These are phyloP conservation scores for Nemoura dubitans DNA, from an alignment of 2,888 invertebrate species.

Conservation along the genomic window DNA sequence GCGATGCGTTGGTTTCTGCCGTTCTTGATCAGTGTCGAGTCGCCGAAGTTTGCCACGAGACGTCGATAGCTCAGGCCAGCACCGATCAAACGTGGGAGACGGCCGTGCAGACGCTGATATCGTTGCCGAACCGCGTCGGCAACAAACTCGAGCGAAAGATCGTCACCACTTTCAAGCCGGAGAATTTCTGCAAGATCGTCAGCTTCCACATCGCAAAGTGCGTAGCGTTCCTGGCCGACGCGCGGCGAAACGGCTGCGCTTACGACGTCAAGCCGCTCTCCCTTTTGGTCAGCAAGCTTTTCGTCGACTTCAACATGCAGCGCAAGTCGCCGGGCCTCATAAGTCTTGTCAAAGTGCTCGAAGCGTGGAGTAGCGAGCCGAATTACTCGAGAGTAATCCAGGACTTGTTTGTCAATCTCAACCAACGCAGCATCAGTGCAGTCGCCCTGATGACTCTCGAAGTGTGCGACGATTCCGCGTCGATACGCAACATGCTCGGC, in stretches of 20 bases:
- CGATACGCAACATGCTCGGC: conserved; percentile 65
- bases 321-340: conserved; percentile 62
- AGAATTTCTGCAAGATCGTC: conserved; percentile 68
- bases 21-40: conserved; percentile 59
- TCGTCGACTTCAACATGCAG: conserved; percentile 66
- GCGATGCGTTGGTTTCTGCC: conserved; percentile 67
- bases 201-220: conserved; percentile 69
- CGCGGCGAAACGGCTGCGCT: conserved; percentile 46
- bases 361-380: conserved; percentile 61
- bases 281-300: conserved; percentile 69
- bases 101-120: conserved; percentile 70
- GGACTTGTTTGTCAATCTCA: conserved; percentile 65
- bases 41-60: not conserved
- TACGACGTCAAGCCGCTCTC: conserved; percentile 62
- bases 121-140: conserved; percentile 75
- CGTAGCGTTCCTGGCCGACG: conserved; percentile 68
- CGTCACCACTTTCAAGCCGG: conserved; percentile 67
- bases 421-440: conserved; percentile 68
- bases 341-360: conserved; percentile 66
- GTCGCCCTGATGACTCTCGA: conserved; percentile 67
- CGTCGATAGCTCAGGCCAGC: conserved; percentile 29
- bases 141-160: conserved; percentile 69
- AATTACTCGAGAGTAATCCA: conserved; percentile 57
- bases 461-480: conserved; percentile 57
- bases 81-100: conserved; percentile 60